phyloP scores from a whole-genome alignment of 2,113 vertebrate species.

The Pterocles burchelli region DNA sequence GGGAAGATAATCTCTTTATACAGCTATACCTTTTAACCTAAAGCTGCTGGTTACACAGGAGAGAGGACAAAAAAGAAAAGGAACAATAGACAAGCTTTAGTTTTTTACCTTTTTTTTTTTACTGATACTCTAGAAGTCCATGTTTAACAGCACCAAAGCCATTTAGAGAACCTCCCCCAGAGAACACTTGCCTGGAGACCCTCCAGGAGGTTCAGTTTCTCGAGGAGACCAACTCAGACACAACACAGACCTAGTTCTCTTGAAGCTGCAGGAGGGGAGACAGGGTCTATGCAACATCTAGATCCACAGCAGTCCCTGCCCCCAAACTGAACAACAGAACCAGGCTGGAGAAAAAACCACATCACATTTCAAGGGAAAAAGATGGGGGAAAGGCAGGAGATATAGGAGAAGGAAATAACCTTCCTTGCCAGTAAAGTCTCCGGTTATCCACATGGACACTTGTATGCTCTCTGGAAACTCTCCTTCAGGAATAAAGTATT shows the following conservation, averaged over 20 bases:
- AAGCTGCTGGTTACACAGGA: neutral
- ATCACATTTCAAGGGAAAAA: neutral
- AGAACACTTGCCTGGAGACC: fast-evolving
- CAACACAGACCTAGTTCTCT: neutral
- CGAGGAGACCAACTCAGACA: neutral
- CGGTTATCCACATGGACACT: neutral
- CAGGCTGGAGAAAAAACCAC: neutral
- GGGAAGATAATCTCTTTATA: neutral
- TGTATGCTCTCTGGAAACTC: neutral
- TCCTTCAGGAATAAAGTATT: neutral
- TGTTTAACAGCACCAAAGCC: neutral
- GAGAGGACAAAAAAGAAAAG: neutral
- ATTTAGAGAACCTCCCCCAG: neutral
- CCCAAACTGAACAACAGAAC: neutral
- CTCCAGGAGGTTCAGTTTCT: neutral
- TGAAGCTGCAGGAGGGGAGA: neutral
- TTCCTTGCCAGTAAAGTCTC: neutral
- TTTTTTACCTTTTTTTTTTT: neutral
- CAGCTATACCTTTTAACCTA: neutral
- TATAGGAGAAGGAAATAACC: neutral
- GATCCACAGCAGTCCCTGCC: neutral
- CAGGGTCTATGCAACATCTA: neutral
- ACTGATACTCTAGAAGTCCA: neutral
- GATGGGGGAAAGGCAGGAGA: neutral
- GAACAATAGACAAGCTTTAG: neutral